Evolutionary conservation across 2,888 invertebrate species (phyloP).

Genomic region (Lasioglossum oenotherae): DNA sequence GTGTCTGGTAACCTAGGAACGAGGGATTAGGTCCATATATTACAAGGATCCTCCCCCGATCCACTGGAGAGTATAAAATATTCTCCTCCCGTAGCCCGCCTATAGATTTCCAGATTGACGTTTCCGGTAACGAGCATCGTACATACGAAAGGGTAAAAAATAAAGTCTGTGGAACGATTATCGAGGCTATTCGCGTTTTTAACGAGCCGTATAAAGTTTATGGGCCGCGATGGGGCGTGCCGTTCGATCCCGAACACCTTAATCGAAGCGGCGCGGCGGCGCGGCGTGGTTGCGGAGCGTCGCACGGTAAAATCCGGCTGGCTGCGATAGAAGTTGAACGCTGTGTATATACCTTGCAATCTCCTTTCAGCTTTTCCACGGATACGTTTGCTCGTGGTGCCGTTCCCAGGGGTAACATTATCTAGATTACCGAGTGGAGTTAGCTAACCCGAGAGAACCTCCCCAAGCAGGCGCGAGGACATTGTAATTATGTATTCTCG

Average conservation of each 20-base stretch:
- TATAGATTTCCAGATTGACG: conserved; percentile 10
- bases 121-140: conserved; percentile 3
- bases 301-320: conserved; percentile 33
- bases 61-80: conserved; percentile 9
- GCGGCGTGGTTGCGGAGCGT: neutral
- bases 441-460: conserved; percentile 74
- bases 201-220: conserved; percentile 50
- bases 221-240: neutral
- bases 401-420: conserved; percentile 75
- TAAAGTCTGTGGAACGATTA: conserved; percentile 35
- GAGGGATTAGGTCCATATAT: conserved; percentile 30
- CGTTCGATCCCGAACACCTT: conserved; percentile 37
- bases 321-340: conserved; percentile 8
- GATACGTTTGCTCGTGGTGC: conserved; percentile 66
- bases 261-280: conserved; percentile 24
- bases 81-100: neutral
- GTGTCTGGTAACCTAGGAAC: neutral
- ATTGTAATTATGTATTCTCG: conserved; percentile 80
- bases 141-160: conserved; percentile 29
- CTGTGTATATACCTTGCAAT: conserved; percentile 58
- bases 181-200: conserved; percentile 41
- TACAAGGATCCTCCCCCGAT: conserved; percentile 17
- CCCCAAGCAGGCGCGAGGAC: conserved; percentile 76
- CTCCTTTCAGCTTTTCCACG: conserved; percentile 72
- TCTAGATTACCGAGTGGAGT: conserved; percentile 77